Percentiles rank a stretch among this genome's conserved stretches.
These are phyloP conservation scores for Seriola aureovittata DNA, from an alignment of 2,113 vertebrate species.

Conservation along the genomic window DNA sequence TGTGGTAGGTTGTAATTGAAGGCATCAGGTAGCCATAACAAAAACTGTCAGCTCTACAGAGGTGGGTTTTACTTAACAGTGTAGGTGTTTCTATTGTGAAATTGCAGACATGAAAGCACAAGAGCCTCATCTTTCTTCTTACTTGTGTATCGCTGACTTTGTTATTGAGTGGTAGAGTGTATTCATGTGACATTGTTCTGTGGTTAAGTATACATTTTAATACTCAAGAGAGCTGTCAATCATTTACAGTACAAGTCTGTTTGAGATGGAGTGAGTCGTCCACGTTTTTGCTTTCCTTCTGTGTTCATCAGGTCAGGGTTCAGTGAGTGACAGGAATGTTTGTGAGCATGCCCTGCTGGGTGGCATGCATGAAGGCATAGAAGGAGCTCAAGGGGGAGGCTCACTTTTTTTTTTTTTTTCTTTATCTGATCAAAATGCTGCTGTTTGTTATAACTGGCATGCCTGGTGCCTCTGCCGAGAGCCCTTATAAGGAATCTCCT, in stretches of 20 bases:
- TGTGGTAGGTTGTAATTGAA: slow-evolving; percentile 35
- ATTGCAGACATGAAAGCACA: not conserved
- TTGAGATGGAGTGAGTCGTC: slow-evolving; percentile 24
- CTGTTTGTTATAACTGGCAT: slow-evolving; percentile 67
- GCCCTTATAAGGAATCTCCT: slow-evolving; percentile 65
- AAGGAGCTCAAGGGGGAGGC: slow-evolving; percentile 53
- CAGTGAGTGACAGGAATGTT: slow-evolving; percentile 83
- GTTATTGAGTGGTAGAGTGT: not conserved
- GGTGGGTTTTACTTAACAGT: slow-evolving; percentile 10
- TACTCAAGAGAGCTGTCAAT: slow-evolving; percentile 26
- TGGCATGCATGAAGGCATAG: slow-evolving; percentile 67
- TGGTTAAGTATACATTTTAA: slow-evolving; percentile 5
- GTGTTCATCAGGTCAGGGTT: slow-evolving; percentile 73
- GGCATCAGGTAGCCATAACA: slow-evolving; percentile 51
- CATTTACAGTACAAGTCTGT: slow-evolving; percentile 47
- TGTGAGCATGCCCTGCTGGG: slow-evolving; percentile 73
- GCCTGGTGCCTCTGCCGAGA: slow-evolving; percentile 49
- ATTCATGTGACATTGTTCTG: not conserved
- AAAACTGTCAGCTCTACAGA: slow-evolving; percentile 20
- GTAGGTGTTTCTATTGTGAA: slow-evolving; percentile 18
- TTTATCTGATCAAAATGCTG: slow-evolving; percentile 81
- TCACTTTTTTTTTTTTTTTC: slow-evolving; percentile 24
- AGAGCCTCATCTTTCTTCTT: not conserved
- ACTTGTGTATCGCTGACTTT: not conserved
- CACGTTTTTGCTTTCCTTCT: slow-evolving; percentile 39